Evolutionary conservation across 2,113 vertebrate genomes (phyloP).

Genomic region (Gobio gobio): DNA sequence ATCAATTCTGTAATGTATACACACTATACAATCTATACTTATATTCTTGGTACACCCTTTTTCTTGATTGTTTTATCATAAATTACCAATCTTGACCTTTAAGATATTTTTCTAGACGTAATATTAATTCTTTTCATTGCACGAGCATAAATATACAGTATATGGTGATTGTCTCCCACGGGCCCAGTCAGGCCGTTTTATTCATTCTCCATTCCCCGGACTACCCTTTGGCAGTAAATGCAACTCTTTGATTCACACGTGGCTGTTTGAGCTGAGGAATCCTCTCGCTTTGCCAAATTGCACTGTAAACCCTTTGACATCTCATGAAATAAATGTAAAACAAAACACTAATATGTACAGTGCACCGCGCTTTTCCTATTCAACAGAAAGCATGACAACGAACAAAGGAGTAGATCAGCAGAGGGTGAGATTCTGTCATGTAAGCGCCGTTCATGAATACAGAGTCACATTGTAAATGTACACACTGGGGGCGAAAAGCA

Average conservation of each 20-base stretch:
- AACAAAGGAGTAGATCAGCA: conserved; percentile 17
- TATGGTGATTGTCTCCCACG: neutral
- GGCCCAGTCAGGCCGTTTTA: neutral
- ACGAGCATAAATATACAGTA: neutral
- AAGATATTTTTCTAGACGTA: neutral
- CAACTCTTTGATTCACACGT: conserved; percentile 9
- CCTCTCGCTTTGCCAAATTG: neutral
- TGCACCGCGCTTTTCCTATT: neutral
- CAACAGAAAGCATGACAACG: conserved; percentile 5
- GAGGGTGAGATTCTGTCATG: conserved; percentile 41
- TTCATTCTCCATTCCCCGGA: neutral
- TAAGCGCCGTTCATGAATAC: conserved; percentile 62
- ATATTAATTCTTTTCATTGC: neutral
- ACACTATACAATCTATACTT: neutral
- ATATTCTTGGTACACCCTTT: neutral
- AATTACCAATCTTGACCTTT: conserved; percentile 5
- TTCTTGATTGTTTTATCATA: neutral
- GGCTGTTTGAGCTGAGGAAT: neutral
- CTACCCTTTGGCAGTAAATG: neutral
- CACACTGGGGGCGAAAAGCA: conserved; percentile 72
- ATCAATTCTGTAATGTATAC: neutral
- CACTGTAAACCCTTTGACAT: neutral
- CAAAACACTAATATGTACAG: neutral
- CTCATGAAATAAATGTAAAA: neutral
- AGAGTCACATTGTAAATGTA: conserved; percentile 70